Base-by-base conservation (phyloP, 2,888 invertebrate genomes). In the Sussaba pulchella region DNA sequence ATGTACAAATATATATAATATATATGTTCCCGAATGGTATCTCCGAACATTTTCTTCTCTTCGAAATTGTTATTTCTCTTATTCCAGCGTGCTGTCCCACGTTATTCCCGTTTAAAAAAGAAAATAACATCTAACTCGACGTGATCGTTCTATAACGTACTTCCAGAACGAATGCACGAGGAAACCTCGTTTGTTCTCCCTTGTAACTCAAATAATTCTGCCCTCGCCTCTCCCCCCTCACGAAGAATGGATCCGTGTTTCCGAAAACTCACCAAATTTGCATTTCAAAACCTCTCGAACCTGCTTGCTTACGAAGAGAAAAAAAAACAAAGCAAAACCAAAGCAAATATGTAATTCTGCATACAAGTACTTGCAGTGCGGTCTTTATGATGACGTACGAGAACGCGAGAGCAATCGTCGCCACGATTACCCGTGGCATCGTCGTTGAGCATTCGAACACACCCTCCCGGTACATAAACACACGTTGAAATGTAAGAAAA, bases 351-450 rank as follows among this genome's bases (percentile, higher is more conserved):
- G 14, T 2, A 24, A 52, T 41, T 39, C 39, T 24, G 47, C 17
- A n/a, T 45, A 24, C 64, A 64, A 47, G 31, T 36, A 31, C 50
- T 66, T 36, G 66, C 36, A 50, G 36, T 26, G 59, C 19, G 12
- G 21, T 36, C 19, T 76, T 77, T 81, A 59, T 52, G 39, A 61
- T 41, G 50, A 17, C 24, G 47, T 31, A 70, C 70, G 74, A 54
- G 57, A 61, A 76, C 50, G 59, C 75, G 72, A 59, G 52, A 59
- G 43, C 50, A 69, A 80, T 81, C 69, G 76, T 39, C 57, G 67
- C 77, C 54, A 3, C 57, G 72, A 63, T 63, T 61, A 66, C 61
- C 76, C 76, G 77, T 81, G 77, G 77, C 77, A 81, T 81, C 67
- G 75, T 81, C 61, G 75, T 80, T 69, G 52, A 45, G 36, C 26